Conservation (phyloP, 2,888 invertebrate species). For the Thelaira solivaga region DNA sequence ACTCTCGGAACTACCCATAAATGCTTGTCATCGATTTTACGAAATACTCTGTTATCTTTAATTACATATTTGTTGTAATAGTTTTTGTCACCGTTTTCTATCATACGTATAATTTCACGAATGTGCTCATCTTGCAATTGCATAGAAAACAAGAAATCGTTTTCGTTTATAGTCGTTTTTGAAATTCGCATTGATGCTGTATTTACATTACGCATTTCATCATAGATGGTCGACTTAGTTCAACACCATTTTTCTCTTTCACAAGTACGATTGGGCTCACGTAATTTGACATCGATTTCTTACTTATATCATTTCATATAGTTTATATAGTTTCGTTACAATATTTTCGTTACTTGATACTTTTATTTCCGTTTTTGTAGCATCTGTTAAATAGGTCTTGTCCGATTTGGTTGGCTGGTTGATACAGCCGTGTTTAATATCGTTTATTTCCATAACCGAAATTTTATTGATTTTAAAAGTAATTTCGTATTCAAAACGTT, state of each 20-base stretch:
- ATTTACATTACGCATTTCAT: neutral
- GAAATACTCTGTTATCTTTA: conserved; percentile 11
- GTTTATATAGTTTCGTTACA: conserved; percentile 41
- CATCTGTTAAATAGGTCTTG: conserved; percentile 39
- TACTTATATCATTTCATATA: conserved; percentile 58
- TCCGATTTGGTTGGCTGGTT: neutral
- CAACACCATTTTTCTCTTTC: conserved; percentile 35
- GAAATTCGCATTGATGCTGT: conserved; percentile 28
- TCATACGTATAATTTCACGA: neutral
- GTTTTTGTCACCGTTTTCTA: neutral
- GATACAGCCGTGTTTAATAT: neutral
- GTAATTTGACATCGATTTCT: conserved; percentile 48
- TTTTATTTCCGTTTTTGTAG: conserved; percentile 41
- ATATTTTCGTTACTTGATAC: conserved; percentile 19
- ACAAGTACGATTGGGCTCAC: conserved; percentile 58
- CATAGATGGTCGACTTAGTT: conserved; percentile 44
- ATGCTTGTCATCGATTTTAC: neutral
- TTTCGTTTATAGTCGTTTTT: conserved; percentile 13
- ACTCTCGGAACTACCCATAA: conserved; percentile 47
- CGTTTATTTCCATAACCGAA: neutral
- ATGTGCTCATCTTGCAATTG: conserved; percentile 21
- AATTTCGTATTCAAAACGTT: neutral
- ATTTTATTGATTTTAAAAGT: neutral
- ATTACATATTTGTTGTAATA: neutral
- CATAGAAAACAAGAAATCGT: conserved; percentile 38